Percentiles rank a stretch among this genome's conserved stretches.
Evolutionary conservation across 2,888 invertebrate species (phyloP).

Genomic region (Stomorhina lunata): DNA sequence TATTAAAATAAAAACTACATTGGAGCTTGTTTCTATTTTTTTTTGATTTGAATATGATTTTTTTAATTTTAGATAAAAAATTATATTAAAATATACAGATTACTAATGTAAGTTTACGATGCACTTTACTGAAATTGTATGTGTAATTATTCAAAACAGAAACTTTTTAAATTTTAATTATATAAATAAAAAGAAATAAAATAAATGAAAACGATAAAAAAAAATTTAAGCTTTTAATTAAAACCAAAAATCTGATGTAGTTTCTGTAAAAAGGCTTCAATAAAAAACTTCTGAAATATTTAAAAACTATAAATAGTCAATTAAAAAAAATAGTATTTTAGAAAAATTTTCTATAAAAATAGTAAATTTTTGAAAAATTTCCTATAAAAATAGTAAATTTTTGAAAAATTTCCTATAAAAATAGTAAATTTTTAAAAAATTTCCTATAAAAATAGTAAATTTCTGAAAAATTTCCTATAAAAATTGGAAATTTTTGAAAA

Average conservation of each 20-base stretch:
- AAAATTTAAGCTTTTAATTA: conserved; percentile 41
- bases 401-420: too few species aligned
- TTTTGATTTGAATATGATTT: background rate
- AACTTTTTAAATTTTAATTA: conserved; percentile 10
- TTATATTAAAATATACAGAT: conserved; percentile 7
- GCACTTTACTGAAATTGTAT: conserved; percentile 42
- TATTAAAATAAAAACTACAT: background rate
- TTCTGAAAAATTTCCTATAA: too few species aligned
- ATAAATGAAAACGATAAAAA: conserved; percentile 4
- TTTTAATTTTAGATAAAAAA: background rate
- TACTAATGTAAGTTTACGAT: conserved; percentile 25
- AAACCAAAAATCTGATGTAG: conserved; percentile 6
- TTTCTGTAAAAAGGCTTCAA: too few species aligned
- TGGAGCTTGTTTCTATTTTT: background rate
- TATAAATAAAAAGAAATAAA: background rate
- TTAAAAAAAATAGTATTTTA: background rate
- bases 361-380: too few species aligned
- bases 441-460: too few species aligned
- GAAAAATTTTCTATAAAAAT: too few species aligned
- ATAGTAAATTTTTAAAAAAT: too few species aligned
- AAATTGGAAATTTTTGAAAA: too few species aligned
- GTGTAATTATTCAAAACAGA: conserved; percentile 23
- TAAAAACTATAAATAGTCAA: background rate
- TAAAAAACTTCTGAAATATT: background rate
- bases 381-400: too few species aligned